phyloP scores from a whole-genome alignment of 2,888 invertebrate genomes.

The Erebia ligea region DNA sequence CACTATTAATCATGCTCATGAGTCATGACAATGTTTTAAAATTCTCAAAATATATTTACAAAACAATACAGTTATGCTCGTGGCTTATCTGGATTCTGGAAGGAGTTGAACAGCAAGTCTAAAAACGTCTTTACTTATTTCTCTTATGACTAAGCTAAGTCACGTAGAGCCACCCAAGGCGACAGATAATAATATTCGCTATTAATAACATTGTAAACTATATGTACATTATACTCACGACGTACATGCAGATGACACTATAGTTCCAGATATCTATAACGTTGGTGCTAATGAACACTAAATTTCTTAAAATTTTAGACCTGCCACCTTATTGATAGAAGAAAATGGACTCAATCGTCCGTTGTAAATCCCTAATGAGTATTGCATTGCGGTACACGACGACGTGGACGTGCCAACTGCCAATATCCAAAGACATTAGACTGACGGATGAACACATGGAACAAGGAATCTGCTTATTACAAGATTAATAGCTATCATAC shows the following conservation, averaged over 20 bases:
- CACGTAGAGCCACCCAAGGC: constrained; percentile 47
- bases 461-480: not conserved
- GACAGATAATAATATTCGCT: constrained; percentile 29
- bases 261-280: constrained; percentile 18
- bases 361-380: too few relatives aligned
- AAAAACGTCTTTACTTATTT: constrained; percentile 45
- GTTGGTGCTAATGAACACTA: constrained; percentile 1
- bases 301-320: too few relatives aligned
- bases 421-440: too few relatives aligned
- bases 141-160: constrained; percentile 45
- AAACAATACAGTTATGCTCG: constrained; percentile 30
- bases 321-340: not conserved
- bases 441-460: too few relatives aligned
- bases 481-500: too few relatives aligned
- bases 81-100: constrained; percentile 55
- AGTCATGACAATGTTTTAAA: not conserved
- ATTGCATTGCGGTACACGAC: too few relatives aligned
- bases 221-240: constrained; percentile 33
- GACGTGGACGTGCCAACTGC: too few relatives aligned
- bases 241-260: constrained; percentile 24
- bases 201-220: constrained; percentile 32
- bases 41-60: constrained; percentile 22
- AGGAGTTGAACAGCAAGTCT: constrained; percentile 47
- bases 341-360: not conserved
- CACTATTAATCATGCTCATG: not conserved